Conservation (phyloP, 2,113 vertebrate species). For the Crotophaga sulcirostris region DNA sequence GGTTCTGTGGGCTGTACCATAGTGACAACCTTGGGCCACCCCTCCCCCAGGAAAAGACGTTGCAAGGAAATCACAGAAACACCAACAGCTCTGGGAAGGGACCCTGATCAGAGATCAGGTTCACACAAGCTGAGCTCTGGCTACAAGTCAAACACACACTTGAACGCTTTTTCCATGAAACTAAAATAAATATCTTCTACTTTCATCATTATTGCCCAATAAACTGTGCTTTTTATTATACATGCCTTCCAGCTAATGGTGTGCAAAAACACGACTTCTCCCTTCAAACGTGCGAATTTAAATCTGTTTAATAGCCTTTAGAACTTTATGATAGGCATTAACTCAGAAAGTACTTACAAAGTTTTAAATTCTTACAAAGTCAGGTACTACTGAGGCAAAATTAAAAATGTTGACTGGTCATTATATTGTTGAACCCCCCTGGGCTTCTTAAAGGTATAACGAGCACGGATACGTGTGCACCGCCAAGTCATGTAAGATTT, state of each 20-base stretch:
- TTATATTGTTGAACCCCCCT: background rate
- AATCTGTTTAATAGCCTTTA: conserved; percentile 61
- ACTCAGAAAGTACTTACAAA: conserved; percentile 21
- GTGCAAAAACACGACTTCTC: conserved; percentile 39
- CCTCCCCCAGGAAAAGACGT: rapidly evolving
- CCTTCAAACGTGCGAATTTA: conserved; percentile 49
- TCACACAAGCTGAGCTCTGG: background rate
- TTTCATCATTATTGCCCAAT: conserved; percentile 42
- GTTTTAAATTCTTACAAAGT: conserved; percentile 16
- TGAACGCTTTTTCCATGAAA: background rate
- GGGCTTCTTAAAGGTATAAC: background rate
- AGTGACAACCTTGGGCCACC: background rate
- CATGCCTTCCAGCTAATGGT: conserved; percentile 46
- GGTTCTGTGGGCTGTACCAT: too few relatives aligned
- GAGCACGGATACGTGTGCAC: background rate
- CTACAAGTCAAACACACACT: background rate
- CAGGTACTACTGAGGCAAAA: background rate
- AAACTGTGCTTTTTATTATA: conserved; percentile 50
- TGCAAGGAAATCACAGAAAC: background rate
- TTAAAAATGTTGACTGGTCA: background rate
- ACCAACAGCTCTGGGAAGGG: background rate
- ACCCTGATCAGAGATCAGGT: background rate
- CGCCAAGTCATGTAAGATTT: background rate
- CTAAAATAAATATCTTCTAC: background rate
- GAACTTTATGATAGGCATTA: conserved; percentile 59